Base-by-base conservation (phyloP, 2,797 vertebrate genomes). In the Capromys pilorides region DNA sequence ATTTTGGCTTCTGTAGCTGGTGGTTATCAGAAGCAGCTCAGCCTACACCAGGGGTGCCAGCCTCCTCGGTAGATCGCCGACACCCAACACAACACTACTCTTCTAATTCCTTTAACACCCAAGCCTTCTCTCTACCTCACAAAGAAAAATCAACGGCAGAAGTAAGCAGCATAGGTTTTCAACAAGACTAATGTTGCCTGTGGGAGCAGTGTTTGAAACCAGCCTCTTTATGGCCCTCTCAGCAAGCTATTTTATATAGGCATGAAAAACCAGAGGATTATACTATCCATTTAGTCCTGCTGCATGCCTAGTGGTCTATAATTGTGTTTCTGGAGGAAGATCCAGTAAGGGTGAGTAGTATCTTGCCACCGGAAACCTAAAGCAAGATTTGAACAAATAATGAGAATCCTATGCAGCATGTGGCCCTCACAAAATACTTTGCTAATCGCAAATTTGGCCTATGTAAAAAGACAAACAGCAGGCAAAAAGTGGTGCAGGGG, bases 1-100 rank as follows among this genome's bases (percentile, higher is more conserved):
- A 98, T 98, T 98, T 98, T 98, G 98, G 98, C 98, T 98, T 98
- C 97, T 95, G 96, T 98, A 97, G 97, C 98, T 97, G 96, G 95
- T 97, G 97, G 98, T 97, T 98, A 97, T 97, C 90, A 97, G 98
- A 98, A 96, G 94, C 97, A 80, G 95, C 95, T 92, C 91, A 69
- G 95, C 84, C 92, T 97, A 88, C 94, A 96, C 88, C 95, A 90
- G 94, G 95, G 0, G 97, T 97, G 91, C 97, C 97, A 59, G 88
- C 90, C 95, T 97, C 95, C 90, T 90, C 82, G 0, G 11, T 1
- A 9, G 90, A 79, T 3, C 6, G 28, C 82, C 33, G 39, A 71
- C 80, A 87, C 88, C 88, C 36, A 11, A 62, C 66, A 79, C 49
- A 83, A 9, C 73, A 59, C 54, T 18, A 12, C 61, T 86, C 79